phyloP scores from a whole-genome alignment of 2,113 vertebrate species.

The Todiramphus chloris region DNA sequence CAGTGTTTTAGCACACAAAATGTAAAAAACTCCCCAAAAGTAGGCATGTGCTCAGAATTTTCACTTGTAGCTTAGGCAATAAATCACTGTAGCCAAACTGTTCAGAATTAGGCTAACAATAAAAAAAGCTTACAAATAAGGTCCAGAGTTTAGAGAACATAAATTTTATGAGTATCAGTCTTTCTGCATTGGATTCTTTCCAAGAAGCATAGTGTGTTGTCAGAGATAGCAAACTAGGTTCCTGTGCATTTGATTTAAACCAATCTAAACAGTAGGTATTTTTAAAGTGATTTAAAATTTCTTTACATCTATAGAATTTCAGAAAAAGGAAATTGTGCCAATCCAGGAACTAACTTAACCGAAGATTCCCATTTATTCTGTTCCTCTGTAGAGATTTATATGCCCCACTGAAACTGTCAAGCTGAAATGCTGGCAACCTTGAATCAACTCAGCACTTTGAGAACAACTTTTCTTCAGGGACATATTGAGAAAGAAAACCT shows the following conservation, averaged over 20 bases:
- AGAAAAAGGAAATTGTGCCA: background rate
- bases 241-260: background rate
- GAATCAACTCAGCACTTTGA: slow-evolving; percentile 35
- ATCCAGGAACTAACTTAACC: slow-evolving; percentile 20
- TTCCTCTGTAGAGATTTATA: slow-evolving; percentile 23
- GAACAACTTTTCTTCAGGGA: slow-evolving; percentile 46
- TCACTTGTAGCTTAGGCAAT: slow-evolving; percentile 7
- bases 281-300: background rate
- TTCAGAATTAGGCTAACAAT: slow-evolving; percentile 18
- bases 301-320: background rate
- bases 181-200: background rate
- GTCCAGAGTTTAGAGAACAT: slow-evolving; percentile 4
- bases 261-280: background rate
- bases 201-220: background rate
- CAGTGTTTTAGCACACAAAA: background rate
- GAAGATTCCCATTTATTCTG: slow-evolving; percentile 1
- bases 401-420: slow-evolving; percentile 38
- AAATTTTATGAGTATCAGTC: slow-evolving; percentile 16
- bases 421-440: slow-evolving; percentile 28
- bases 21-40: background rate
- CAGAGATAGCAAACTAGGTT: background rate
- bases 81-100: background rate
- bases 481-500: background rate
- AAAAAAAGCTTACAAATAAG: background rate
- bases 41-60: slow-evolving; percentile 32